A percentile compares a stretch with the other conserved stretches of the same genome.
Conservation (phyloP, 2,888 invertebrate genomes). For the Cephus sareptanus region DNA sequence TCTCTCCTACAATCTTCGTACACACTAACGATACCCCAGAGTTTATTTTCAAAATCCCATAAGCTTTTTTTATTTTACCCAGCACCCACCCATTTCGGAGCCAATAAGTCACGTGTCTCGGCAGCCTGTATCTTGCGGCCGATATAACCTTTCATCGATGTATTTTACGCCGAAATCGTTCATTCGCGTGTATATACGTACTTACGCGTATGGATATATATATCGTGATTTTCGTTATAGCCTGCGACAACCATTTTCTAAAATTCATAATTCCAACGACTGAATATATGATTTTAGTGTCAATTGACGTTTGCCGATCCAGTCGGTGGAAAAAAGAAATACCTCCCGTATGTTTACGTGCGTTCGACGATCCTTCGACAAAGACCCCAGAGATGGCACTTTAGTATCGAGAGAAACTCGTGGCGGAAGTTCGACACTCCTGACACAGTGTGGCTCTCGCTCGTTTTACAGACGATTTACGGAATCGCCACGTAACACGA, state of each 20-base stretch:
- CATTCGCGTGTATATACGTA: no score
- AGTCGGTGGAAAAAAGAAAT: no score
- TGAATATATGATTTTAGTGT: no score
- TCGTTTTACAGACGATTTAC: neutral
- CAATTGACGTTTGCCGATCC: no score
- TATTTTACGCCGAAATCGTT: no score
- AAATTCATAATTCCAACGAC: no score
- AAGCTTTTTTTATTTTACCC: neutral
- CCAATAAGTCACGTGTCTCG: neutral
- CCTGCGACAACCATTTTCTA: no score
- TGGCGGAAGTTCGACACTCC: neutral
- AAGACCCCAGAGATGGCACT: neutral
- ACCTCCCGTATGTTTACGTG: no score
- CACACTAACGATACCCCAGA: neutral
- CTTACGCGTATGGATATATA: no score
- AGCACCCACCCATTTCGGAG: neutral
- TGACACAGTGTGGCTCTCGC: neutral
- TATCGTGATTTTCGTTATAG: no score
- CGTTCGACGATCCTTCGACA: neutral
- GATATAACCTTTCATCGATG: neutral
- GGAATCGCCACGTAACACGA: neutral
- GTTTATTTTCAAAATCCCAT: neutral
- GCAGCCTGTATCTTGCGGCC: neutral
- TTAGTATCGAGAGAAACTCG: neutral
- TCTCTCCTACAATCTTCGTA: slow-evolving; percentile 5